A percentile compares a stretch with the other conserved stretches of the same genome.
Conservation (phyloP, 2,888 invertebrate species). For the Andrena haemorrhoa region DNA sequence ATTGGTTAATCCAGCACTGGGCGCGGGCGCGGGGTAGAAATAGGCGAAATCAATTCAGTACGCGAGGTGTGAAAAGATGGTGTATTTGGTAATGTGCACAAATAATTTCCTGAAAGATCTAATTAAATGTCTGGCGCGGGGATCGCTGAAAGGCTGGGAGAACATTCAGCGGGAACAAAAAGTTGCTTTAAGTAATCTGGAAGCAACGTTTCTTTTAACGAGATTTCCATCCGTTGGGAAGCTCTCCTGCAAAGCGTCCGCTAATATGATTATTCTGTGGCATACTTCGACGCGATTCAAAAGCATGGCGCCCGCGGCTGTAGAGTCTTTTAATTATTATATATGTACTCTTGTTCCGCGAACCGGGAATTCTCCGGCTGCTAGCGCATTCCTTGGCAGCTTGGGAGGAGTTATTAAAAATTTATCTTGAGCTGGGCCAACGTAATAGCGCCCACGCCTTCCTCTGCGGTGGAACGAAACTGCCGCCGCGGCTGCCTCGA, state of each 20-base stretch:
- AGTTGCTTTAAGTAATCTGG: slow-evolving; percentile 27
- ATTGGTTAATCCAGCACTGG: too few species aligned
- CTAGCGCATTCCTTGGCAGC: slow-evolving; percentile 31
- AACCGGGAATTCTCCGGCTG: slow-evolving; percentile 43
- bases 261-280: slow-evolving; percentile 40
- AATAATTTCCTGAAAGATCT: slow-evolving; percentile 5
- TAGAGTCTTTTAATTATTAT: slow-evolving; percentile 64
- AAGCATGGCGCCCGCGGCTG: slow-evolving; percentile 26
- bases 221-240: slow-evolving; percentile 39
- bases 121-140: slow-evolving; percentile 17
- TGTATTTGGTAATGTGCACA: not conserved
- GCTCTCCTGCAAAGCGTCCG: slow-evolving; percentile 27
- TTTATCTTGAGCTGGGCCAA: slow-evolving; percentile 70
- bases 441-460: slow-evolving; percentile 72
- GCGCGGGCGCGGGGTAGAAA: too few species aligned
- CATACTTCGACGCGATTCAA: slow-evolving; percentile 27
- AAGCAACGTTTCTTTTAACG: slow-evolving; percentile 30
- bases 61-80: too few species aligned
- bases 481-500: slow-evolving; percentile 2
- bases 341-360: slow-evolving; percentile 45
- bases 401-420: slow-evolving; percentile 77
- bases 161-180: slow-evolving; percentile 2
- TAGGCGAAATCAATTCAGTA: too few species aligned
- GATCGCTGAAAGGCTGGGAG: slow-evolving; percentile 16
- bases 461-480: not conserved